Percentiles rank a stretch among this genome's conserved stretches.
These are phyloP conservation scores for Drosophila incognita DNA, from an alignment of 2,888 invertebrate genomes.

Conservation along the genomic window DNA sequence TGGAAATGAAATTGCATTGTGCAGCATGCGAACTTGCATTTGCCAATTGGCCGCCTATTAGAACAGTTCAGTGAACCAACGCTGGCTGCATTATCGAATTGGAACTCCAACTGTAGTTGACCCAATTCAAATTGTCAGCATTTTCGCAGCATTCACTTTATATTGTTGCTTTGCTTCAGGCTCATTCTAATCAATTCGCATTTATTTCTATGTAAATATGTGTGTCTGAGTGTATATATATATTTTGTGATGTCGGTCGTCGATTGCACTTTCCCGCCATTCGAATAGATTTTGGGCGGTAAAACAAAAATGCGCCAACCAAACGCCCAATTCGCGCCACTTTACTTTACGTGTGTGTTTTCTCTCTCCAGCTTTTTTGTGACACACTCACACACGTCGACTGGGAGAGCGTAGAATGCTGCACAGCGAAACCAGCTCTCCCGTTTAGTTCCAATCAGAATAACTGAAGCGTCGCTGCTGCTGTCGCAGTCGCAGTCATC, in stretches of 20 bases:
- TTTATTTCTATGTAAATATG: conserved; percentile 1
- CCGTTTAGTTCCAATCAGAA: conserved; percentile 72
- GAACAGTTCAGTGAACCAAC: background rate
- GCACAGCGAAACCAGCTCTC: conserved; percentile 61
- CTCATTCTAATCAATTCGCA: conserved; percentile 49
- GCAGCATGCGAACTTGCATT: background rate
- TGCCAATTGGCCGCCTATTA: background rate
- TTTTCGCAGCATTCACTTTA: background rate
- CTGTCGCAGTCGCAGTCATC: conserved; percentile 7
- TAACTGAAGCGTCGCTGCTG: conserved; percentile 39
- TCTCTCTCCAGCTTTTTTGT: conserved; percentile 42
- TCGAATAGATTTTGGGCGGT: conserved; percentile 76
- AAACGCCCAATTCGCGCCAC: conserved; percentile 80
- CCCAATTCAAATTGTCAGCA: conserved; percentile 22
- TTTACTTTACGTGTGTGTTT: conserved; percentile 48
- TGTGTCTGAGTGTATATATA: background rate
- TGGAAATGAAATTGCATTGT: background rate
- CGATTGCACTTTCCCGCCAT: conserved; percentile 77
- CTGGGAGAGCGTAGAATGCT: conserved; percentile 25
- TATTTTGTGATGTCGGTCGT: conserved; percentile 48
- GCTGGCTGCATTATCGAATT: background rate
- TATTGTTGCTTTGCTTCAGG: background rate
- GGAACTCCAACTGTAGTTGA: conserved; percentile 18
- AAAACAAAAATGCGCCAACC: conserved; percentile 76
- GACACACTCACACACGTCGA: conserved; percentile 49